phyloP scores from a whole-genome alignment of 2,797 vertebrate genomes.

The Silurus aristotelis region DNA sequence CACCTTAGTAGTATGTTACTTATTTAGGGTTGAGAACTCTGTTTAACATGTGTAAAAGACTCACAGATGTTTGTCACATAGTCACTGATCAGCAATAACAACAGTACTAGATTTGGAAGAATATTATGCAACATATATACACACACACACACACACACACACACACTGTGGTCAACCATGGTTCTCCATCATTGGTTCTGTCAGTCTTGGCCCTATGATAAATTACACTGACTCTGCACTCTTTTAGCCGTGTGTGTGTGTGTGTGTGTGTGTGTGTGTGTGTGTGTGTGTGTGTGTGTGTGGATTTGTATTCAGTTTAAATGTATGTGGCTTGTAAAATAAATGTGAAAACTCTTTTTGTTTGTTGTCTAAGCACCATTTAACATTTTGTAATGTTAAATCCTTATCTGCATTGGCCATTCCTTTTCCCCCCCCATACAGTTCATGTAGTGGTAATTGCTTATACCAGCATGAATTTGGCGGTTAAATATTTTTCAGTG shows the following conservation, averaged over 20 bases:
- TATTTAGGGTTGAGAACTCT: slow-evolving; percentile 42
- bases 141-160: slow-evolving; percentile 4
- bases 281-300: slow-evolving; percentile 19
- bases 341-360: neutral
- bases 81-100: slow-evolving; percentile 15
- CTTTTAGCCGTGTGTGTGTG: slow-evolving; percentile 18
- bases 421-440: neutral
- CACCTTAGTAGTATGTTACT: slow-evolving; percentile 64
- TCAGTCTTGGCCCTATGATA: slow-evolving; percentile 48
- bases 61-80: slow-evolving; percentile 10
- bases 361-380: neutral
- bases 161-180: slow-evolving; percentile 31
- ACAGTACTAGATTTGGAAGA: slow-evolving; percentile 15
- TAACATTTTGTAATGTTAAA: neutral
- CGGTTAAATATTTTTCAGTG: neutral
- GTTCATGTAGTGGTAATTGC: neutral
- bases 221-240: slow-evolving; percentile 50
- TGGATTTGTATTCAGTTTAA: neutral
- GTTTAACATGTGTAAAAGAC: neutral
- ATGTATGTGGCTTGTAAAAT: neutral
- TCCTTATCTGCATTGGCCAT: neutral
- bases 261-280: neutral
- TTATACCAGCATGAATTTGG: neutral
- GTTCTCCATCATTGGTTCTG: slow-evolving; percentile 56
- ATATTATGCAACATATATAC: slow-evolving; percentile 22